Evolutionary conservation across 2,888 invertebrate genomes (phyloP).

Genomic region (Perithous albicinctus): DNA sequence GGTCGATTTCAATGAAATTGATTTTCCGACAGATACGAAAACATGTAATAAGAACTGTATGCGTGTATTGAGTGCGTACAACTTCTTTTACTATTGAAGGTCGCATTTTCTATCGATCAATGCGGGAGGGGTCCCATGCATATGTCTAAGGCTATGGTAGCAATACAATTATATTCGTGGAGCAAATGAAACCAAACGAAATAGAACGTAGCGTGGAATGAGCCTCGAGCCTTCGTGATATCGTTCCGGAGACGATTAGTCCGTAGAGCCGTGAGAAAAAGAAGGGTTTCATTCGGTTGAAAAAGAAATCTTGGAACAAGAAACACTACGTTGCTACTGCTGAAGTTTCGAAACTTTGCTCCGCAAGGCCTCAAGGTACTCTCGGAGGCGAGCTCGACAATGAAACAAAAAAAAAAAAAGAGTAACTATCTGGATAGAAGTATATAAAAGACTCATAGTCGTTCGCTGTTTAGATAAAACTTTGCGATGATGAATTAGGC

Average conservation of each 20-base stretch:
- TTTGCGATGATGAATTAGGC: background rate
- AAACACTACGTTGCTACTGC: slow-evolving; percentile 11
- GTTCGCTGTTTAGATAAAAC: background rate
- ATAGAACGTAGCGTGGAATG: slow-evolving; percentile 8
- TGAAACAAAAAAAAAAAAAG: slow-evolving; percentile 7
- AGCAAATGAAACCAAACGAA: slow-evolving; percentile 22
- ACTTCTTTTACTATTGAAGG: slow-evolving; percentile 53
- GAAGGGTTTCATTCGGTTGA: slow-evolving; percentile 29
- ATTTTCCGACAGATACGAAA: slow-evolving; percentile 61
- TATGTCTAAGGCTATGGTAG: background rate
- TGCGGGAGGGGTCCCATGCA: background rate
- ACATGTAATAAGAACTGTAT: slow-evolving; percentile 6
- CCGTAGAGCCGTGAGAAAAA: slow-evolving; percentile 11
- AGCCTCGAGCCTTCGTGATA: background rate
- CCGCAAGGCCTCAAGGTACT: slow-evolving; percentile 4
- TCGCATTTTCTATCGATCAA: slow-evolving; percentile 20
- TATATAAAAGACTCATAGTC: background rate
- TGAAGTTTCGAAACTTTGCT: slow-evolving; percentile 32
- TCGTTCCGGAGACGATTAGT: slow-evolving; percentile 23
- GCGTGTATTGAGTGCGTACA: slow-evolving; percentile 20
- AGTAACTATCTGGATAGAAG: background rate
- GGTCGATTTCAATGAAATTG: slow-evolving; percentile 49
- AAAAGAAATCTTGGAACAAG: slow-evolving; percentile 31
- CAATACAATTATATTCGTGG: slow-evolving; percentile 6
- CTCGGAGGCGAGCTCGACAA: background rate